Evolutionary conservation across 2,888 invertebrate genomes (phyloP).

Genomic region (Drosophila stalkeri): DNA sequence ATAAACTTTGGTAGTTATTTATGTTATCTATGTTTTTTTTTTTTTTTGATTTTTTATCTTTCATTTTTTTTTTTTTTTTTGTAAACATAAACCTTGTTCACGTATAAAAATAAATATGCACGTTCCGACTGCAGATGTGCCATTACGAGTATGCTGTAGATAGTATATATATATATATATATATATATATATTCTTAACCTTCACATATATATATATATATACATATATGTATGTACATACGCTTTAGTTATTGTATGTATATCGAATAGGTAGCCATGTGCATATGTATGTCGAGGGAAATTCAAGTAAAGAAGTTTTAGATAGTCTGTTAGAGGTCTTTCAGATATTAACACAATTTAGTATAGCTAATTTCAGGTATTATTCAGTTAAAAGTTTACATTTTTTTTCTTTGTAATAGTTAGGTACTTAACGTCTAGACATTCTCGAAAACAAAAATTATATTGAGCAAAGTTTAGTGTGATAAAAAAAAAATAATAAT

Average conservation of each 20-base stretch:
- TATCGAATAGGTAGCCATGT: constrained; percentile 72
- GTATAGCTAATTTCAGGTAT: constrained; percentile 55
- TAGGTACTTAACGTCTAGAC: constrained; percentile 76
- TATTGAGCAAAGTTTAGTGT: constrained; percentile 61
- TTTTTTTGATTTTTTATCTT: constrained; percentile 1
- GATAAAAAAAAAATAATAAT: constrained; percentile 8
- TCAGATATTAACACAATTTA: constrained; percentile 63
- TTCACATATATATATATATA: constrained; percentile 24
- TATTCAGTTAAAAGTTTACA: constrained; percentile 18
- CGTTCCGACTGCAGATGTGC: constrained; percentile 38
- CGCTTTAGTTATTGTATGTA: constrained; percentile 22
- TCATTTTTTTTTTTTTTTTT: not conserved
- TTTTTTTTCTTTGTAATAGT: constrained; percentile 25
- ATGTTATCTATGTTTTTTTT: constrained; percentile 1
- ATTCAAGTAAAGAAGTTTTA: constrained; percentile 46
- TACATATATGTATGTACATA: constrained; percentile 13
- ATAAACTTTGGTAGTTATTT: constrained; percentile 43
- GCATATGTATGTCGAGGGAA: constrained; percentile 57
- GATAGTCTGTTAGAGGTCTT: constrained; percentile 74
- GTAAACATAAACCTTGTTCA: constrained; percentile 42
- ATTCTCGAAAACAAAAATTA: constrained; percentile 13
- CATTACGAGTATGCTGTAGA: constrained; percentile 22
- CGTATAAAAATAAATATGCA: constrained; percentile 77
- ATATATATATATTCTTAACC: constrained; percentile 21
- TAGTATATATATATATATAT: constrained; percentile 35